These are phyloP conservation scores for Hydriomena furcata DNA, from an alignment of 2,888 invertebrate species.

Conservation along the genomic window DNA sequence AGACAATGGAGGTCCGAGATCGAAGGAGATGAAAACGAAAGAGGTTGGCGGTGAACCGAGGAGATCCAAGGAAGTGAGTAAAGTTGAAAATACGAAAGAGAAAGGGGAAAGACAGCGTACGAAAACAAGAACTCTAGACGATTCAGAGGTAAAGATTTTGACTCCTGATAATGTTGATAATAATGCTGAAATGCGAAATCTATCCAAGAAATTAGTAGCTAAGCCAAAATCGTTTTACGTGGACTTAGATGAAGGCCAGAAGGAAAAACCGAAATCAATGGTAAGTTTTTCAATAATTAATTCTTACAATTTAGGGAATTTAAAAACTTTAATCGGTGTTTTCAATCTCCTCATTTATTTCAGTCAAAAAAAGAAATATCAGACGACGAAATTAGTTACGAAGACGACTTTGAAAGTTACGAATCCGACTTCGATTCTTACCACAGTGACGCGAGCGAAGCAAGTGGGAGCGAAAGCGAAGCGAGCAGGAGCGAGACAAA, in stretches of 20 bases:
- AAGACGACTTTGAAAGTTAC: conserved; percentile 80
- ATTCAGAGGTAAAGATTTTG: conserved; percentile 69
- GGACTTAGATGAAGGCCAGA: conserved; percentile 58
- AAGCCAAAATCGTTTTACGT: conserved; percentile 73
- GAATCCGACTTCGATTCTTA: conserved; percentile 79
- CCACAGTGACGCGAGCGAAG: conserved; percentile 46
- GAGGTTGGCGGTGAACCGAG: conserved; percentile 20
- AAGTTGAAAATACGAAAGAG: conserved; percentile 11
- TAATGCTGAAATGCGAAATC: conserved; percentile 65
- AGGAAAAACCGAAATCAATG: conserved; percentile 44
- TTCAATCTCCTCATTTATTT: conserved; percentile 4
- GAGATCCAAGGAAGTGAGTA: conserved; percentile 31
- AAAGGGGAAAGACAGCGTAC: conserved; percentile 51
- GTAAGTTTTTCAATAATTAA: conserved; percentile 38
- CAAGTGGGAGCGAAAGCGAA: conserved; percentile 18
- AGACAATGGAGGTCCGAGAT: conserved; percentile 6
- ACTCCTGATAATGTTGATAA: conserved; percentile 60
- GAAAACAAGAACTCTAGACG: conserved; percentile 72
- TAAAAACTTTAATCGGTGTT: background rate
- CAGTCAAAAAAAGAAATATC: conserved; percentile 42
- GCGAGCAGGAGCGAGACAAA: conserved; percentile 18
- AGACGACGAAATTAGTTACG: conserved; percentile 69
- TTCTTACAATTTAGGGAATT: background rate
- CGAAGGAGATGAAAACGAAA: conserved; percentile 34
- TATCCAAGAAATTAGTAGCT: conserved; percentile 55